Percentiles rank a stretch among this genome's conserved stretches.
Evolutionary conservation across 2,797 vertebrate genomes (phyloP).

Genomic region (Tolypeutes matacus): DNA sequence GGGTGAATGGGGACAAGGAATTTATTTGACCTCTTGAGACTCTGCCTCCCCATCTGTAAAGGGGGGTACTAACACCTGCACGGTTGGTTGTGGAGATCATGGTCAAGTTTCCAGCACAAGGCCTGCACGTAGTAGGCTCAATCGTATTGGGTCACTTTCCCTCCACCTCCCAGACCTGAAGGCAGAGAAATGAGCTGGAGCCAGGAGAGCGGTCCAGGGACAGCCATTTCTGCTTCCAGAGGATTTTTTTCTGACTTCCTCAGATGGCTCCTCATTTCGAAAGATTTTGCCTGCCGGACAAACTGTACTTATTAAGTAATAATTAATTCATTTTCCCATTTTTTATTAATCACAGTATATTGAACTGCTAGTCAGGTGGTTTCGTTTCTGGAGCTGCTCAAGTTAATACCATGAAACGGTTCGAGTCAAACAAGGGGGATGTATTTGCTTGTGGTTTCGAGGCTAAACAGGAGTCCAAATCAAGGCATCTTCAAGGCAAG

Average conservation of each 20-base stretch:
- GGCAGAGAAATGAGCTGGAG: background rate
- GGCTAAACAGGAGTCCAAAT: too few species aligned
- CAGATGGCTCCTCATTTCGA: background rate
- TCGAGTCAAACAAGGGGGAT: too few species aligned
- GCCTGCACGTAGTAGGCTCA: accelerated
- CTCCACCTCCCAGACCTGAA: too few species aligned
- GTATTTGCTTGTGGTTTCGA: too few species aligned
- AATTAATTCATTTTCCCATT: constrained; percentile 53
- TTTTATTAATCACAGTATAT: constrained; percentile 39
- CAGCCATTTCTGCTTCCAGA: background rate
- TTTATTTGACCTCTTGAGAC: background rate
- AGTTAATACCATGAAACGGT: too few species aligned
- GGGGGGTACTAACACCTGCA: background rate
- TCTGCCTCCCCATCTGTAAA: background rate
- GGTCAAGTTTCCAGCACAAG: accelerated
- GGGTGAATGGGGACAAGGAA: background rate
- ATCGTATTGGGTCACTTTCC: too few species aligned
- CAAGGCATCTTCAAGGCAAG: too few species aligned
- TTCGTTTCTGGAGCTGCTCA: background rate
- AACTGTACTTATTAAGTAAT: constrained; percentile 57
- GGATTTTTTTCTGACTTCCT: constrained; percentile 15
- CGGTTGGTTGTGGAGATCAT: background rate
- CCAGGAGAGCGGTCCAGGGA: accelerated
- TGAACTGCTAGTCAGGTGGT: background rate
- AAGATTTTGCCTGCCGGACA: constrained; percentile 10